Base-by-base conservation (phyloP, 1,140 invertebrate species). In the Drosophila nebulosa region DNA sequence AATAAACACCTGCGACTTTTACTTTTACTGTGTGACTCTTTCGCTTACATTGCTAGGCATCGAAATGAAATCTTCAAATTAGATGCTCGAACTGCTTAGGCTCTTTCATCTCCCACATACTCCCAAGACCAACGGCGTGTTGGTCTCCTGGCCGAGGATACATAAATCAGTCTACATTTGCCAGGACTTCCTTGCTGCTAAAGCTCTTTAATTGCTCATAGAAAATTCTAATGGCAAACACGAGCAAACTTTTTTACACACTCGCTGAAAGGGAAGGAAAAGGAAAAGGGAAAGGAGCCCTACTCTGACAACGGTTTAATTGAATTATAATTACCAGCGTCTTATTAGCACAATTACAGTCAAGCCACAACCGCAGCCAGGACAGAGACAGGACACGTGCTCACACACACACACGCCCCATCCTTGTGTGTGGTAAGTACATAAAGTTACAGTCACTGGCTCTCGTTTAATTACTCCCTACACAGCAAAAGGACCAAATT, bases 261-360 rank as follows among this genome's bases (percentile, higher is more conserved):
- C 63, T n/a, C 27, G 9, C 39, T 12, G 50, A 36, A 27, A 24
- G 16, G 42, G 22, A 9, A 42, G 22, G 27, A 42, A 53, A 32
- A 36, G 42, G 22, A 55, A 32, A 32, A 32, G 24, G 67, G 57
- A 56, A 61, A 63, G 9, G 26, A 53, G 22, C 30, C 3, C 32
- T 24, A 26, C 32, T 24, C 42, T 36, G 50, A 4, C 35, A 58
- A 65, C 57, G 58, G 59, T 73, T 76, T 83, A 88, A 86, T 86
- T 86, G 78, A 88, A 86, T 86, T 86, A 86, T 86, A 86, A 88
- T 86, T 86, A 81, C 74, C 78, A 81, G 74, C 58, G 62, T 65
- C 70, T 69, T 86, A 88, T 85, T 85, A 81, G 74, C 69, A 46
- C 74, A 86, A 86, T 85, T 80, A 86, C 69, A 68, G 81, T 51